Percentiles rank a stretch among this genome's conserved stretches.
Evolutionary conservation across 2,888 invertebrate species (phyloP).

Genomic region (Callyntrura guangdongensis): DNA sequence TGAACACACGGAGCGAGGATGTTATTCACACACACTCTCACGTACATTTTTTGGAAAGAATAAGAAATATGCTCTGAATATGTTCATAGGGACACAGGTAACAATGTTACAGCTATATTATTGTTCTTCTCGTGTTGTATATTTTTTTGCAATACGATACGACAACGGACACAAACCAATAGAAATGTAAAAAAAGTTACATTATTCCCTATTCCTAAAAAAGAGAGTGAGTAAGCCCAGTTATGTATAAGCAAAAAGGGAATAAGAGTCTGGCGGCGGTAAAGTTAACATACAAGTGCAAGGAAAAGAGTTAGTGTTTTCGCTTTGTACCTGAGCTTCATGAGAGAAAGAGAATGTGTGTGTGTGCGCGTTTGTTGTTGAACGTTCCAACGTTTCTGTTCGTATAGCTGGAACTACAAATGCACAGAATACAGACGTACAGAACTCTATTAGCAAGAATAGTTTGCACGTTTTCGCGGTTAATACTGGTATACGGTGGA

Average conservation of each 20-base stretch:
- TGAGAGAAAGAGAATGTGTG: neutral
- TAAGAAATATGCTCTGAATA: constrained; percentile 31
- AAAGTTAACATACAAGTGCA: neutral
- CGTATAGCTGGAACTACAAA: too few relatives aligned
- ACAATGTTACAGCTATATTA: constrained; percentile 18
- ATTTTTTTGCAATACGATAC: constrained; percentile 50
- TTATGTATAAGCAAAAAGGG: neutral
- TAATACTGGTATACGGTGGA: constrained; percentile 17
- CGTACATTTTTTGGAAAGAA: constrained; percentile 33
- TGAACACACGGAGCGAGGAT: constrained; percentile 46
- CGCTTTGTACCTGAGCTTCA: constrained; percentile 43
- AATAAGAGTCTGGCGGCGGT: neutral
- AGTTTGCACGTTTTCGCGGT: constrained; percentile 16
- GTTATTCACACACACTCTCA: constrained; percentile 15
- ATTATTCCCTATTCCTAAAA: neutral
- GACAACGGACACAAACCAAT: constrained; percentile 33
- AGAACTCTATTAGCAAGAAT: neutral
- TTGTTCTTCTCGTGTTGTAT: neutral
- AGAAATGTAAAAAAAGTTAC: constrained; percentile 11
- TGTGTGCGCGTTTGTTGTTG: constrained; percentile 1
- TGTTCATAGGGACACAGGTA: neutral
- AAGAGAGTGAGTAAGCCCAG: constrained; percentile 31
- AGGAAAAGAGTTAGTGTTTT: constrained; percentile 10
- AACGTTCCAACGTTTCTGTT: too few relatives aligned
- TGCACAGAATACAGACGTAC: too few relatives aligned